phyloP scores from a whole-genome alignment of 2,888 invertebrate genomes.

The Brenthis hecate region DNA sequence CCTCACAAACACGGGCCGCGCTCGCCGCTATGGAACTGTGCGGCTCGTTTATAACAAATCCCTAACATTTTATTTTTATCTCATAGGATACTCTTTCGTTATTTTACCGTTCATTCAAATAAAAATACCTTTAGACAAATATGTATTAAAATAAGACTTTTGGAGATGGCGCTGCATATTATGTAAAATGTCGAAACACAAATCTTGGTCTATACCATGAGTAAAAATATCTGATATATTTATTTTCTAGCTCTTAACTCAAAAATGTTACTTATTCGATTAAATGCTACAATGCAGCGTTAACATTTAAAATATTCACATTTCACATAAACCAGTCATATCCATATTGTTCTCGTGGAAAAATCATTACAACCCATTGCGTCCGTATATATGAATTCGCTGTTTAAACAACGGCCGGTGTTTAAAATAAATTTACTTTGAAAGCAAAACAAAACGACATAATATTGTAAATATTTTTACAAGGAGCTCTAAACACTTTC shows the following conservation, averaged over 20 bases:
- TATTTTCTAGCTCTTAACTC: too few relatives aligned
- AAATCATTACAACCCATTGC: conserved; percentile 73
- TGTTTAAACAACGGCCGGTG: conserved; percentile 65
- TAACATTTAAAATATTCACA: neutral
- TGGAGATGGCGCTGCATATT: too few relatives aligned
- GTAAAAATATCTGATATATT: too few relatives aligned
- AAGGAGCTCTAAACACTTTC: neutral
- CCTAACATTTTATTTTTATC: conserved; percentile 35
- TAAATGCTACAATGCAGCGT: too few relatives aligned
- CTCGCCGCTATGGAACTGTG: conserved; percentile 65
- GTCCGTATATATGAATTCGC: conserved; percentile 63
- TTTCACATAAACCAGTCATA: conserved; percentile 36
- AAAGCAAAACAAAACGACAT: conserved; percentile 50
- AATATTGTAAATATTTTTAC: conserved; percentile 27
- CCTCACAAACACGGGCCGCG: conserved; percentile 75
- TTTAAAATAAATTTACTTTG: conserved; percentile 70
- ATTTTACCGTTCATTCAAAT: neutral
- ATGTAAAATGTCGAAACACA: too few relatives aligned
- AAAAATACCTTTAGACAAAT: too few relatives aligned
- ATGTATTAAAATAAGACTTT: neutral
- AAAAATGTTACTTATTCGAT: too few relatives aligned
- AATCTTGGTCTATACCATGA: too few relatives aligned
- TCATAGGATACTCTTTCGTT: neutral
- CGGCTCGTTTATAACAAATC: conserved; percentile 52
- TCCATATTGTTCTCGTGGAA: conserved; percentile 54